Conservation (phyloP, 2,888 invertebrate species). For the Drosophila anomelani region DNA sequence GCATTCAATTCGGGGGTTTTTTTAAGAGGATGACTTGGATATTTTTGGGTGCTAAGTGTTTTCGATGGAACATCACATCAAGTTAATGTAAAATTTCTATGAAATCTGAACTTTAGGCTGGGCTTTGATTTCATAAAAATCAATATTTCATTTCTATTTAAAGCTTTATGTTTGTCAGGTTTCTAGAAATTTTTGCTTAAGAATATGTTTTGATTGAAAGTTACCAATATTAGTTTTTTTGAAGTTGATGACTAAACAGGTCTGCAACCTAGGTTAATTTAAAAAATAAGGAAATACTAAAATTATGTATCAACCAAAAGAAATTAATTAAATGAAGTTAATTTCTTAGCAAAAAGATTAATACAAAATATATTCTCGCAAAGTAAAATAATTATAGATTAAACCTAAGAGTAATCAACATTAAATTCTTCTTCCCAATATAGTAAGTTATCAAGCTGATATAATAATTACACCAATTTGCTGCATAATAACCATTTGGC, state of each 20-base stretch:
- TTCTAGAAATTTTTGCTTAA: neutral
- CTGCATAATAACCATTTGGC: constrained; percentile 9
- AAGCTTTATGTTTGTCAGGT: neutral
- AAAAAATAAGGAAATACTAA: too few species aligned
- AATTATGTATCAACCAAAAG: too few species aligned
- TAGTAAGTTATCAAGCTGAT: neutral
- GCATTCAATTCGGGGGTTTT: constrained; percentile 20
- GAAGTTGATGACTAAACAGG: neutral
- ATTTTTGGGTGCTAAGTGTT: constrained; percentile 2
- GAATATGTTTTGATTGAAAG: neutral
- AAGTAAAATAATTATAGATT: neutral
- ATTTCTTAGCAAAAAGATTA: too few species aligned
- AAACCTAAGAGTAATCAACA: neutral
- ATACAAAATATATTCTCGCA: too few species aligned
- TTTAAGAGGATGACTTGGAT: constrained; percentile 9
- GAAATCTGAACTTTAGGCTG: constrained; percentile 1
- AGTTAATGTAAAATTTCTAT: constrained; percentile 3
- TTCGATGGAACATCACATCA: neutral
- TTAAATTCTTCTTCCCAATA: neutral
- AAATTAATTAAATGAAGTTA: too few species aligned
- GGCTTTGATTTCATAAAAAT: constrained; percentile 1
- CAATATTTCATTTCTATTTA: constrained; percentile 1
- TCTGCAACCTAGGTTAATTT: too few species aligned
- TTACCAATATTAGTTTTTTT: neutral
- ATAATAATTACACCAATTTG: neutral